Base-by-base conservation (phyloP, 2,888 invertebrate species). In the Ectropis crepuscularia region DNA sequence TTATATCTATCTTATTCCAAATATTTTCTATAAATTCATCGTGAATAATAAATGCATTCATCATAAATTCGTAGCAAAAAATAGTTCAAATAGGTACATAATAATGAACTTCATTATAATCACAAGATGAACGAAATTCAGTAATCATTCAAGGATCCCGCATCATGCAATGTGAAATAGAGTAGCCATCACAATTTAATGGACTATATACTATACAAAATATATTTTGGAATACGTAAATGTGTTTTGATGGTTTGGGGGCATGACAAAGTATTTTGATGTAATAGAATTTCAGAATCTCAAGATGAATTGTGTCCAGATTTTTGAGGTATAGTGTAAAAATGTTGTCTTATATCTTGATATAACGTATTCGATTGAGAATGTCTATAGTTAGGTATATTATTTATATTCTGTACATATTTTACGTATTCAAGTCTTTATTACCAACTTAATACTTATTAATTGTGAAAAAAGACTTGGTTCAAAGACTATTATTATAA, bases 401-500 rank as follows among this genome's bases (percentile, higher is more conserved):
- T 63, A 73, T 71, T 67, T 71, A 67, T 70, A 66, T 66, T 68
- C 39, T 74, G 69, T 74, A 68, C 58, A 72, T 73, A 68, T 65
- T 60, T 59, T 55, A 68, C 68, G 69, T 71, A 73, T 70, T 69
- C 67, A 60, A 74, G 67, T 67, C 62, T 72, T 76, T 73, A 73
- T 63, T 70, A 70, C 65, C 77, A 78, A 77, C 73, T 71, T 75
- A 75, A 64, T 77, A 72, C 70, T n/a, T n/a, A n/a, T n/a, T 74
- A 76, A 73, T 74, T 75, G 74, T 73, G 71, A 77, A 78, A 77
- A 78, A 71, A 77, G 76, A 81, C 78, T 80, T 79, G 75, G 78
- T 78, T 81, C 80, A 81, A 81, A 79, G 79, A 82, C 77, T 79
- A 81, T 79, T 68, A 74, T 70, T 80, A 80, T 79, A 73, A 81